phyloP scores from a whole-genome alignment of 2,888 invertebrate species.

The Drosophila ezoana region DNA sequence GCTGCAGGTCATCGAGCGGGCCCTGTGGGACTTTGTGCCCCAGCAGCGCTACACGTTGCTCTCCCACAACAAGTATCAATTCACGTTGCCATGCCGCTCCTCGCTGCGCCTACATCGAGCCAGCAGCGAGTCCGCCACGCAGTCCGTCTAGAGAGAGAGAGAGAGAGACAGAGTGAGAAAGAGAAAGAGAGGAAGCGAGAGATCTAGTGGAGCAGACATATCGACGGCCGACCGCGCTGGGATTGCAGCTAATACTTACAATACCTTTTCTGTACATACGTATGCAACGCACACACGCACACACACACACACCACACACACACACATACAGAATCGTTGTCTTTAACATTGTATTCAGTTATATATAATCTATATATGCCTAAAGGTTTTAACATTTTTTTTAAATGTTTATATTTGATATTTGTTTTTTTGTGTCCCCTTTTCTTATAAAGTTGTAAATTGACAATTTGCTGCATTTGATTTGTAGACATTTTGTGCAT shows the following conservation, averaged over 20 bases:
- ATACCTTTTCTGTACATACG: slow-evolving; percentile 52
- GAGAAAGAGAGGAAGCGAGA: neutral
- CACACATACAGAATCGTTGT: slow-evolving; percentile 8
- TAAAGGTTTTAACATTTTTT: slow-evolving; percentile 45
- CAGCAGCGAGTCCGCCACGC: slow-evolving; percentile 63
- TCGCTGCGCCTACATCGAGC: slow-evolving; percentile 81
- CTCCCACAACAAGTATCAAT: slow-evolving; percentile 83
- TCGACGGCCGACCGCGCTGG: slow-evolving; percentile 12
- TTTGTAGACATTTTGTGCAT: slow-evolving; percentile 7
- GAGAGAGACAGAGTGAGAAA: neutral
- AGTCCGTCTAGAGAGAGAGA: slow-evolving; percentile 59
- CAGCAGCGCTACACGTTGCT: slow-evolving; percentile 85
- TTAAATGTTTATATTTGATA: slow-evolving; percentile 40
- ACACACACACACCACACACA: neutral
- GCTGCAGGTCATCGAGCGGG: slow-evolving; percentile 88
- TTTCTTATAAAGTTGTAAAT: slow-evolving; percentile 28
- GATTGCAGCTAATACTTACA: slow-evolving; percentile 38
- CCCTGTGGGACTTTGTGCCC: slow-evolving; percentile 87
- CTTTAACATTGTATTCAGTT: slow-evolving; percentile 29
- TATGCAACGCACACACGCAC: slow-evolving; percentile 19
- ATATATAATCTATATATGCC: slow-evolving; percentile 27
- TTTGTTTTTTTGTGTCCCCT: slow-evolving; percentile 24
- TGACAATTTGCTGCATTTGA: neutral
- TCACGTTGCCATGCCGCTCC: slow-evolving; percentile 85
- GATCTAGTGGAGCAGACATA: neutral